Evolutionary conservation across 1,140 invertebrate species (phyloP).

Genomic region (Drosophila murphyi): DNA sequence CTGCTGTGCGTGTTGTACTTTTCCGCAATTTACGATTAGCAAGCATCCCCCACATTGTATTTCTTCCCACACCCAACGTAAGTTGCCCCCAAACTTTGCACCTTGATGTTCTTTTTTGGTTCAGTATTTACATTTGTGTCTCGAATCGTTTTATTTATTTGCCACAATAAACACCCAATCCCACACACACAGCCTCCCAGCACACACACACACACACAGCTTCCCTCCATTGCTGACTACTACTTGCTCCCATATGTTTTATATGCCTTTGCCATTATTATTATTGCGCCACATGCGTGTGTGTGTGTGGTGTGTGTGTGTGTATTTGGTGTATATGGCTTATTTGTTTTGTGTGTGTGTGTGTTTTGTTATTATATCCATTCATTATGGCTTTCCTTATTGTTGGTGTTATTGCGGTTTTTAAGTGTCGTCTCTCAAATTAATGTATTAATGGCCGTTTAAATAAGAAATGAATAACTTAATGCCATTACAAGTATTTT

Average conservation of each 20-base stretch:
- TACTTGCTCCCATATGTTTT: slow-evolving; percentile 60
- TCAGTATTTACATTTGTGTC: slow-evolving; percentile 66
- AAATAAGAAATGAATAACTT: slow-evolving; percentile 59
- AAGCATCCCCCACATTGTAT: neutral
- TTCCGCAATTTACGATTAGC: slow-evolving; percentile 48
- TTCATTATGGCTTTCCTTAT: slow-evolving; percentile 44
- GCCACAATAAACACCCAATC: slow-evolving; percentile 35
- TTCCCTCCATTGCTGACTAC: neutral
- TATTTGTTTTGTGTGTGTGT: slow-evolving; percentile 35
- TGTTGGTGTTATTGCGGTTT: slow-evolving; percentile 62
- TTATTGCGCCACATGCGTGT: slow-evolving; percentile 49
- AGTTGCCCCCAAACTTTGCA: slow-evolving; percentile 49
- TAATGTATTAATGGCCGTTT: slow-evolving; percentile 75
- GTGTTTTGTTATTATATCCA: slow-evolving; percentile 33
- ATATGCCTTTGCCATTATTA: slow-evolving; percentile 57
- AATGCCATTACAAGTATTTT: slow-evolving; percentile 37
- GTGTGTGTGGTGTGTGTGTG: neutral
- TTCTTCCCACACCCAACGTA: slow-evolving; percentile 7
- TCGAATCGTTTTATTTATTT: slow-evolving; percentile 80
- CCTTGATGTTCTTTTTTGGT: slow-evolving; percentile 52
- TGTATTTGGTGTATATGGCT: neutral
- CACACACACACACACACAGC: neutral
- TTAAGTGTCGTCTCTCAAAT: slow-evolving; percentile 71
- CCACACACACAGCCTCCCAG: neutral
- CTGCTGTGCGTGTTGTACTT: slow-evolving; percentile 44